Evolutionary conservation across 2,797 vertebrate genomes (phyloP).

Genomic region (Muraenolepis orangiensis): DNA sequence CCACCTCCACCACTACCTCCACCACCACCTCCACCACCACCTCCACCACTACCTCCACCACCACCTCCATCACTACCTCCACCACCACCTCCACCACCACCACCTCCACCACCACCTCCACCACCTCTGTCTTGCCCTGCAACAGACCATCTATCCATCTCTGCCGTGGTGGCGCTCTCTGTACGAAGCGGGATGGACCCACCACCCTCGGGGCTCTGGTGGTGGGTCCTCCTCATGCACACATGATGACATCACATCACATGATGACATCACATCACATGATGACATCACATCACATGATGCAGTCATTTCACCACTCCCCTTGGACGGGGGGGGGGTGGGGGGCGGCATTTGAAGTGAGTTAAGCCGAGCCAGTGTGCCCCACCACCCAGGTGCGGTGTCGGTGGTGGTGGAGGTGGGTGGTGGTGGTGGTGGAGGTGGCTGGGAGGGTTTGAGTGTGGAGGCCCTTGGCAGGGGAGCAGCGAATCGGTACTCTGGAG

Average conservation of each 20-base stretch:
- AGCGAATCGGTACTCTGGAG: conserved; percentile 68
- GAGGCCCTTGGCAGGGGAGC: conserved; percentile 61
- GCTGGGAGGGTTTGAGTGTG: conserved; percentile 45
- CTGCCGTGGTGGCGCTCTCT: conserved; percentile 35
- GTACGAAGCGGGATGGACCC: conserved; percentile 46
- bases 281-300: too few species aligned
- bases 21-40: conserved; percentile 43
- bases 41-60: conserved; percentile 44
- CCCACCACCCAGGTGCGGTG: conserved; percentile 57
- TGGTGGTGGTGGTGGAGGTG: conserved; percentile 45
- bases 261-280: conserved; percentile 35
- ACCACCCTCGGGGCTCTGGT: conserved; percentile 59
- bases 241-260: conserved; percentile 32
- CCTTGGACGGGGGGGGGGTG: conserved; percentile 42
- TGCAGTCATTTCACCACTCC: conserved; percentile 32
- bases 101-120: conserved; percentile 44
- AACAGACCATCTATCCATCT: neutral
- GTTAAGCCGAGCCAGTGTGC: conserved; percentile 29
- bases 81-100: conserved; percentile 43
- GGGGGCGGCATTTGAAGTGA: too few species aligned
- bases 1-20: conserved; percentile 41
- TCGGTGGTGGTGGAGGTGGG: conserved; percentile 50
- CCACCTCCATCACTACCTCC: too few species aligned
- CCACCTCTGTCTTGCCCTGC: neutral
- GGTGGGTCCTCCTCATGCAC: neutral